Evolutionary conservation across 2,888 invertebrate genomes (phyloP).

Genomic region (Stenotaenia linearis): DNA sequence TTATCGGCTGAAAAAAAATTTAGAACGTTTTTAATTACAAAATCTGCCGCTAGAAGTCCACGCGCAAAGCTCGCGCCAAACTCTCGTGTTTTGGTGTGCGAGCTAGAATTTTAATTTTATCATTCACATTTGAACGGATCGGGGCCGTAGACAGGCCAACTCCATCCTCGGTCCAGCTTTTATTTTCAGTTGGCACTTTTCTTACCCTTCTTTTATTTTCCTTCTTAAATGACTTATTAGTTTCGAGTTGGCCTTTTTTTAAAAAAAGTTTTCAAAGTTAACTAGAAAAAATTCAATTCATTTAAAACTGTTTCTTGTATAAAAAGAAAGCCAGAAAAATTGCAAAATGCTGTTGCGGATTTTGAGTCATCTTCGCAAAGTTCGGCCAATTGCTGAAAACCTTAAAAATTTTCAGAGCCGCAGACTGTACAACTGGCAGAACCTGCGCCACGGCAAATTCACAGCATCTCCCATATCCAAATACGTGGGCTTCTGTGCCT

Average conservation of each 20-base stretch:
- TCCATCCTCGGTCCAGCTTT: not conserved
- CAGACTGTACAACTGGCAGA: not conserved
- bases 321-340: not conserved
- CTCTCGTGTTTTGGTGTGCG: not conserved
- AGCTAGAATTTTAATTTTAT: not conserved
- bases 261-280: not conserved
- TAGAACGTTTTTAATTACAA: too few relatives aligned
- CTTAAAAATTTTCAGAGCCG: not conserved
- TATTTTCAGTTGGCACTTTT: not conserved
- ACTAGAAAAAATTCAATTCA: not conserved
- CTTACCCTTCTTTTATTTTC: not conserved
- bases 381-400: not conserved
- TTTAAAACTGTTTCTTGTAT: not conserved
- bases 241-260: not conserved
- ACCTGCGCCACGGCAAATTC: not conserved
- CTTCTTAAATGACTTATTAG: not conserved
- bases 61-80: not conserved
- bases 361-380: not conserved
- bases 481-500: not conserved
- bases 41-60: not conserved
- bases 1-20: too few relatives aligned
- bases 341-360: slow-evolving; percentile 1
- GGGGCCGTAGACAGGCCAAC: not conserved
- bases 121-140: not conserved
- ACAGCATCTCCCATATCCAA: not conserved